These are phyloP conservation scores for Elephantulus edwardii DNA, from an alignment of 2,113 vertebrate genomes.

Conservation along the genomic window DNA sequence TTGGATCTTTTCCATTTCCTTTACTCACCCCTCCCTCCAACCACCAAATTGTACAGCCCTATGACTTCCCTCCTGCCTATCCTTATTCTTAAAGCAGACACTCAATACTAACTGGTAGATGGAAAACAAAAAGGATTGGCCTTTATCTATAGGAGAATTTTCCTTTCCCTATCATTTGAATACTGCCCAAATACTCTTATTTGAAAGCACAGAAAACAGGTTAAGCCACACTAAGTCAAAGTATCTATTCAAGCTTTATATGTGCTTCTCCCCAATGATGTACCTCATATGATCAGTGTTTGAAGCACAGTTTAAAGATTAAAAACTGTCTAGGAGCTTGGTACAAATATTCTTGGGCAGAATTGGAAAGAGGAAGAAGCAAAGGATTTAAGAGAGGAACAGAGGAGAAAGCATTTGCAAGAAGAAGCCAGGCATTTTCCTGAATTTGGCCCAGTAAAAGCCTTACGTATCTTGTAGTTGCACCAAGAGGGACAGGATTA, in stretches of 20 bases:
- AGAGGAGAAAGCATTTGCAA: not conserved
- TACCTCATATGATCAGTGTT: not conserved
- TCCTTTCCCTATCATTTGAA: not conserved
- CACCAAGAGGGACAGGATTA: not conserved
- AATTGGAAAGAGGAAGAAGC: not conserved
- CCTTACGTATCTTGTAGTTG: not conserved
- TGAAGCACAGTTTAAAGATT: not conserved
- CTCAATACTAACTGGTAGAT: not conserved
- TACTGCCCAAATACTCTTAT: not conserved
- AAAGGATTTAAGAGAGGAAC: not conserved
- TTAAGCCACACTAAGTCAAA: conserved; percentile 8
- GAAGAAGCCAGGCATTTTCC: conserved; percentile 15
- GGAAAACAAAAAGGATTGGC: conserved; percentile 16
- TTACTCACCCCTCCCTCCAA: too few species aligned
- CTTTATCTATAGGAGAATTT: not conserved
- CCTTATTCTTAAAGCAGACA: not conserved
- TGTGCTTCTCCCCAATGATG: not conserved
- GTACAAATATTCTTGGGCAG: not conserved
- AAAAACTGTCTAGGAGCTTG: not conserved
- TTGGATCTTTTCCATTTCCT: too few species aligned
- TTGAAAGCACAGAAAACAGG: conserved; percentile 48
- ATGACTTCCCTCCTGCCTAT: too few species aligned
- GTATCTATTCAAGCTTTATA: not conserved
- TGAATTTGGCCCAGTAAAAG: conserved; percentile 1
- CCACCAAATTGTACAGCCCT: too few species aligned